These are phyloP conservation scores for Asbolus verrucosus DNA, from an alignment of 1,140 invertebrate genomes.

Conservation along the genomic window DNA sequence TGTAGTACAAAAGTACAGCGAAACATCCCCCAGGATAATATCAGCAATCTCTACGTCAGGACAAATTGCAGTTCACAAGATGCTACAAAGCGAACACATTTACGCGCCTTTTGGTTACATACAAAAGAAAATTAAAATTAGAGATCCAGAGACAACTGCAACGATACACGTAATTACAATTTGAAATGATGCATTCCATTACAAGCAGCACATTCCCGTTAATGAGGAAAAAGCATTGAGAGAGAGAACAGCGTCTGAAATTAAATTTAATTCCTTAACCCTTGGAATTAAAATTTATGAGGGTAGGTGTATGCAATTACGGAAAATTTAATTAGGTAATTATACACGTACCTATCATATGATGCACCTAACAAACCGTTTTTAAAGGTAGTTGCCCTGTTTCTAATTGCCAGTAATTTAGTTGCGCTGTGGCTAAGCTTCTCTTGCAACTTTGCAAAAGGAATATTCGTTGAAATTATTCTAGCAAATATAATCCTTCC, in stretches of 20 bases:
- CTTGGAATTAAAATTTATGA: slow-evolving; percentile 15
- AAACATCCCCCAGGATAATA: slow-evolving; percentile 12
- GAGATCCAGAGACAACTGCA: no score
- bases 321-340: slow-evolving; percentile 25
- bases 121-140: no score
- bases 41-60: background rate
- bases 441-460: background rate
- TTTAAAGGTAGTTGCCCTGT: background rate
- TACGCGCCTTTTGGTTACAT: no score
- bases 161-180: no score
- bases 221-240: no score
- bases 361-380: slow-evolving; percentile 15
- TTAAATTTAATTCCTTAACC: slow-evolving; percentile 20
- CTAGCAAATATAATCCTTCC: slow-evolving; percentile 1
- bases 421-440: no score
- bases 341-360: slow-evolving; percentile 17
- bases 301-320: slow-evolving; percentile 31
- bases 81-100: no score
- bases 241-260: background rate
- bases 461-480: background rate
- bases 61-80: background rate
- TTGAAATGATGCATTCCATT: no score
- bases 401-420: background rate
- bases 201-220: no score
- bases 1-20: background rate